phyloP scores from a whole-genome alignment of 2,888 invertebrate species.

The Tenthredo scrophulariae region DNA sequence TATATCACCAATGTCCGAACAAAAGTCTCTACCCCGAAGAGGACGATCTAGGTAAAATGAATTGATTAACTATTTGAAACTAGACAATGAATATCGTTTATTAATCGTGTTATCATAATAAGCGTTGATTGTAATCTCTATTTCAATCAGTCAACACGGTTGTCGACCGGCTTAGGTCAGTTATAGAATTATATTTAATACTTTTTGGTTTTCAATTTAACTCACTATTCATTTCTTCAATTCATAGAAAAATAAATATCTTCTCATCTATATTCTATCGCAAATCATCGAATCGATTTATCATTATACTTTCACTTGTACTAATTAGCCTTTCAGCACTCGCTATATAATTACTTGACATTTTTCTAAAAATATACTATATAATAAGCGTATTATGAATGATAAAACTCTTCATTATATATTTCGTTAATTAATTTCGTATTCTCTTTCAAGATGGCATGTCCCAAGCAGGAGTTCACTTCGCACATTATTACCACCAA shows the following conservation, averaged over 20 bases:
- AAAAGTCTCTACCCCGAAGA: constrained; percentile 87
- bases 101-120: not conserved
- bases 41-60: constrained; percentile 84
- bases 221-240: not conserved
- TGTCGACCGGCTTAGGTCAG: constrained; percentile 51
- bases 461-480: constrained; percentile 80
- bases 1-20: constrained; percentile 89
- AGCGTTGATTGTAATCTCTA: constrained; percentile 42
- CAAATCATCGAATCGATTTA: not conserved
- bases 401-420: not conserved
- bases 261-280: not conserved
- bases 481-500: constrained; percentile 84
- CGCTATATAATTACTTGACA: not conserved
- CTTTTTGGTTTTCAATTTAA: constrained; percentile 5
- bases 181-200: constrained; percentile 37
- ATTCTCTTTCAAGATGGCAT: constrained; percentile 78
- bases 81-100: not conserved
- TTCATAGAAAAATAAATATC: not conserved
- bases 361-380: not conserved
- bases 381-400: not conserved
- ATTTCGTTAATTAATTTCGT: not conserved
- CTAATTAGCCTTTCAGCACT: constrained; percentile 22
- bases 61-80: not conserved
- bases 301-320: not conserved
- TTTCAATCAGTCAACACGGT: constrained; percentile 50